Base-by-base conservation (phyloP, 2,797 vertebrate species). In the Gastrophryne carolinensis region DNA sequence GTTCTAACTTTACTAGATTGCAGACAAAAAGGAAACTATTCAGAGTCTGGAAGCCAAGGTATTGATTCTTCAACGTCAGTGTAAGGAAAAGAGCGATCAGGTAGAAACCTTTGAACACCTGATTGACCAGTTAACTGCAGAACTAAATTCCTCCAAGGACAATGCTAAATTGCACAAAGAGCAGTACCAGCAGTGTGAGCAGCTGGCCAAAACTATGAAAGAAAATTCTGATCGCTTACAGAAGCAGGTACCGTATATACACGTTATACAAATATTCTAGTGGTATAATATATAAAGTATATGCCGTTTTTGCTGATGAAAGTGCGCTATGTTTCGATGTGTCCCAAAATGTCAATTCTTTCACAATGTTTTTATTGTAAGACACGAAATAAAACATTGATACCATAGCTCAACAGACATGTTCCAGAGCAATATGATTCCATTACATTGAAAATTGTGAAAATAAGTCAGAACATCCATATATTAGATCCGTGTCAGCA, bases 101-200 rank as follows among this genome's bases (percentile, higher is more conserved):
- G 86, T 86, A 84, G 87, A 91, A 80, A 83, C 30, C 66, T 86
- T 86, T 0, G 83, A 88, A 81, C 89, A 90, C 73, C 86, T 64
- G 4, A 79, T 89, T 50, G 84, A 89, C 67, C 84, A 87, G 78
- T 67, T 91, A 82, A 85, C 75, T 1, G 81, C 89, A 66, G 83
- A 91, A 54, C 82, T 92, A 32, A 79, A 83, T 84, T 79, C 84
- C 73, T 81, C 63, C 80, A 81, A 86, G 75, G 80, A 72, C 4
- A 27, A 80, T 13, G 75, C 88, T 66, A 81, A 72, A 41, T 80
- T 68, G 79, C 79, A 74, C 81, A 86, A 79, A 62, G 12, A 72
- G 52, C 62, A 32, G 67, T 83, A 1, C 26, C 65, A 75, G 47
- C 50, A 84, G 35, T 78, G 80, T 1, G 41, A 79, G 53, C 73